Base-by-base conservation (phyloP, 2,113 vertebrate genomes). In the Cebidichthys violaceus region DNA sequence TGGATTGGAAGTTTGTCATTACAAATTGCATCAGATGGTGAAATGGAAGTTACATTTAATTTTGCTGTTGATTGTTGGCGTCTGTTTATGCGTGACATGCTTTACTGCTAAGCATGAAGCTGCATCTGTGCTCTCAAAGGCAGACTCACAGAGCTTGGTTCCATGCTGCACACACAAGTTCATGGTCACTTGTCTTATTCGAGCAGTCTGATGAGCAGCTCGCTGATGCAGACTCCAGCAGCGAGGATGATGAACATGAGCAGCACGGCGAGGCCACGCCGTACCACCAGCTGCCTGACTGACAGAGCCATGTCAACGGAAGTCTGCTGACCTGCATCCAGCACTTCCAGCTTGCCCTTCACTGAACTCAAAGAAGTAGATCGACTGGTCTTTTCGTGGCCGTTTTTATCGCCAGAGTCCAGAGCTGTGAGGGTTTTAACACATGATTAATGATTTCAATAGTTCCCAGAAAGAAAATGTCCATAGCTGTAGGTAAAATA, bases 211-310 rank as follows among this genome's bases (percentile, higher is more conserved):
- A 76, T 79, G 59, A 95, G 86, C 59, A 93, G 8, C 85, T 92
- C 82, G 13, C 90, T 92, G 77, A 91, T 77, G 64, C 86, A 31
- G 66, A 95, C 89, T 57, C 94, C 94, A 43, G 76, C 87, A 0
- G 85, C 71, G 13, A 96, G 86, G 45, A 95, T 80, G 77, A 88
- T 8, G 47, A 95, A 43, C 94, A 94, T 94, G 70, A 88, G 43
- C 52, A 95, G 39, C 39, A 90, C 62, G 5, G 84, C 41, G 52
- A 94, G 86, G 37, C 94, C 89, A 41, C 89, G 87, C 18, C 92
- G 86, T 6, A 94, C 59, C 35, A 92, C 70, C 78, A 95, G 92
- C 86, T 95, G 93, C 64, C 76, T 87, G 86, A 80, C 52, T 24
- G 90, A 89, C 78, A 94, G 82, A 35, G 76, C 59, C 5, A 6